Evolutionary conservation across 2,113 vertebrate species (phyloP), one percentile per base, ranked within the genome.

Genomic region (Rafetus swinhoei): DNA sequence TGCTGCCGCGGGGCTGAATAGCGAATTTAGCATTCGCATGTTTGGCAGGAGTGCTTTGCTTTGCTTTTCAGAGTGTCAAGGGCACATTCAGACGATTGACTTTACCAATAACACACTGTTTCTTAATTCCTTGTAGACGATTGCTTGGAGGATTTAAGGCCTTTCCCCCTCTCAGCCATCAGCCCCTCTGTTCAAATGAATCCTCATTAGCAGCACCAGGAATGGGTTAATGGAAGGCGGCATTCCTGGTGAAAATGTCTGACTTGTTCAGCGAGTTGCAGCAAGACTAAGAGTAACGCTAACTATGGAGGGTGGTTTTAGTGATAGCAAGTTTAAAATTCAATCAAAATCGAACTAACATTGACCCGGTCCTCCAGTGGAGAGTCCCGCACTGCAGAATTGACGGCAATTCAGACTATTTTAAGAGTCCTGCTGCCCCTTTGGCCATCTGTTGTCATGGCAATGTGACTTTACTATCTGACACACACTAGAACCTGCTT

Each of bases 81-180:
- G 62, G 53, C 79, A 85, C 59, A 82, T 59, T 89, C 74, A 82
- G 45, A 82, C 80, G 3, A 94, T 93, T 82, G 91, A 88, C 16
- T 87, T 92, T 86, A 93, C 81, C 90, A 91, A 86, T 92, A 94
- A 87, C 24, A 27, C 85, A 84, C 82, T 85, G 55, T 74, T 97
- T 93, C 74, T 82, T 53, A 35, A 84, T 94, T 93, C 77, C 93
- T 91, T 92, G 59, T 59, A 81, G 86, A 92, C 85, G 91, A 65
- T 25, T 62, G 50, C 74, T 45, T 76, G 10, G 32, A 89, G 27
- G 24, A 15, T 77, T 94, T 92, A 87, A 86, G 55, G 53, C 62
- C 6, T 81, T 35, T 56, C 15, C 72, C 45, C 0, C 14, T 1
- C 11, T 79, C n/a, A 5, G 57, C 9, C 55, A 76, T 18, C 29